Evolutionary conservation across 2,113 vertebrate species (phyloP).

Genomic region (Mustelus asterias): DNA sequence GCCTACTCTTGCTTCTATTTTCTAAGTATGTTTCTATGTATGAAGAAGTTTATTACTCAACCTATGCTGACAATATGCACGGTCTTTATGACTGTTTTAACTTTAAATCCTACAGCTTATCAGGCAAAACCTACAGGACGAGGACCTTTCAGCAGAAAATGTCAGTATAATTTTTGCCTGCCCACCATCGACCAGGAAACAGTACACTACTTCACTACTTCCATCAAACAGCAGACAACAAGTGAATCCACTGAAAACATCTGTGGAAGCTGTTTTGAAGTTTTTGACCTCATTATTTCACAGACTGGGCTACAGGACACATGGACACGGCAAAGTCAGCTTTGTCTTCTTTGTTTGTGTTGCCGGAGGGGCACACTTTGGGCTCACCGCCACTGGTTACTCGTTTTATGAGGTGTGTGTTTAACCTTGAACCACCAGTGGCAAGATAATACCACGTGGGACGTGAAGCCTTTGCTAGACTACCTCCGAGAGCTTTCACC

Average conservation of each 20-base stretch:
- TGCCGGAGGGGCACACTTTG: neutral
- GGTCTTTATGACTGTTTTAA: neutral
- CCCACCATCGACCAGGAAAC: neutral
- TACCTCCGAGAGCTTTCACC: neutral
- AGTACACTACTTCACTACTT: neutral
- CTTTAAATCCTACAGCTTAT: neutral
- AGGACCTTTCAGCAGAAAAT: neutral
- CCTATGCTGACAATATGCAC: neutral
- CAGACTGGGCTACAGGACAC: neutral
- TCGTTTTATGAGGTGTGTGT: neutral
- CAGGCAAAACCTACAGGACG: neutral
- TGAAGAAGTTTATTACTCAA: neutral
- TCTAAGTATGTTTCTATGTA: no score
- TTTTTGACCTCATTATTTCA: neutral
- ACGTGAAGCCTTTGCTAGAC: neutral
- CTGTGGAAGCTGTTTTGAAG: neutral
- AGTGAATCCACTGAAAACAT: neutral
- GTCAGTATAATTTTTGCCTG: neutral
- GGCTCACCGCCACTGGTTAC: neutral
- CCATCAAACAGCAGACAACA: neutral
- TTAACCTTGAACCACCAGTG: neutral
- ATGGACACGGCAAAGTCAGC: neutral
- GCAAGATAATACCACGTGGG: neutral
- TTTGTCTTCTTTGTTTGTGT: neutral
- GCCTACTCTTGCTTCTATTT: no score